These are phyloP conservation scores for Scylla paramamosain DNA, from an alignment of 1,140 invertebrate genomes.

Conservation along the genomic window DNA sequence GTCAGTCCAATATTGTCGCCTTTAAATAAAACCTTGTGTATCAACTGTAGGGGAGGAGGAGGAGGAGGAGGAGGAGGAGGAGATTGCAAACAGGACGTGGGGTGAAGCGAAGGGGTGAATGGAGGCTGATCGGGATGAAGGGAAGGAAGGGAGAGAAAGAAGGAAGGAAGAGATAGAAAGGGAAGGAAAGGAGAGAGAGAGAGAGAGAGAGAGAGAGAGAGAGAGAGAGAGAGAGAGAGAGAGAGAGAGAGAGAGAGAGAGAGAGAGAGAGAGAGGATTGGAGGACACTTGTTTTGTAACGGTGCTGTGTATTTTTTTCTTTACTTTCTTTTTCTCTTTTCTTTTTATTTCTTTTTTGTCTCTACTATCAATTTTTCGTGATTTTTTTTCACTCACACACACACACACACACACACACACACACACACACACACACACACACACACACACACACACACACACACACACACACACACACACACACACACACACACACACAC, in stretches of 20 bases:
- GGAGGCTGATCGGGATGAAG: not conserved
- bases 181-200: too few species aligned
- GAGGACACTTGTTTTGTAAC: not conserved
- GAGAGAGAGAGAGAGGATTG: not conserved
- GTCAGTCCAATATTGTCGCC: constrained; percentile 20
- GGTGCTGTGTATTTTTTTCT: not conserved
- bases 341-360: not conserved
- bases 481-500: too few species aligned
- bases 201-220: not conserved
- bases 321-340: not conserved
- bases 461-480: too few species aligned
- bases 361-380: not conserved
- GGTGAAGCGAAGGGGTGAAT: not conserved
- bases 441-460: too few species aligned
- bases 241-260: too few species aligned
- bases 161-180: not conserved
- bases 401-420: too few species aligned
- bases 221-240: not conserved
- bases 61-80: too few species aligned
- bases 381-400: not conserved
- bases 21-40: constrained; percentile 15
- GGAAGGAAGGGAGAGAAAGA: not conserved
- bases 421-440: too few species aligned
- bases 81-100: not conserved
- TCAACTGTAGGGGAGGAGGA: not conserved